A percentile compares a stretch with the other conserved stretches of the same genome.
phyloP scores from a whole-genome alignment of 2,113 vertebrate genomes.

The Ibidorhyncha struthersii region DNA sequence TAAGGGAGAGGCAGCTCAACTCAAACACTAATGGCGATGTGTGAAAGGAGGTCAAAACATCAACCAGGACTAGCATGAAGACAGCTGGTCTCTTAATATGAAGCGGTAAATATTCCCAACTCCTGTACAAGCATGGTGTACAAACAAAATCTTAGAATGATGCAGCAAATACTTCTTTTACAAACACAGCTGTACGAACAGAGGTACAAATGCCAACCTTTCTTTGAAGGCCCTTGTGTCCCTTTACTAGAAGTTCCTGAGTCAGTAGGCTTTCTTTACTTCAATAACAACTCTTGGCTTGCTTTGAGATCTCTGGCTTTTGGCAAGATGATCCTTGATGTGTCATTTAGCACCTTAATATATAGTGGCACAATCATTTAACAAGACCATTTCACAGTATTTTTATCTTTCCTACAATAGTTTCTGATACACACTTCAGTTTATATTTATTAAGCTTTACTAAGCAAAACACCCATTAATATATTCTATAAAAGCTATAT shows the following conservation, averaged over 20 bases:
- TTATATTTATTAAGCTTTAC: neutral
- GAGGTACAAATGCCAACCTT: neutral
- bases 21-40: neutral
- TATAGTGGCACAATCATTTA: neutral
- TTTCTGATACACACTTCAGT: neutral
- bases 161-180: neutral
- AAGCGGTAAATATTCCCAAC: neutral
- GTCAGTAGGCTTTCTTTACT: neutral
- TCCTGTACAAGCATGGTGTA: neutral
- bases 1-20: neutral
- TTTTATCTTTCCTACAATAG: neutral
- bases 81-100: neutral
- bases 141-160: neutral
- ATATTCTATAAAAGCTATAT: neutral
- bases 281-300: neutral
- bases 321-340: neutral
- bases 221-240: neutral
- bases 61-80: neutral
- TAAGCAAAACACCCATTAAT: neutral
- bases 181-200: neutral
- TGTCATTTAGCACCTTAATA: neutral
- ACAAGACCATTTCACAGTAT: accelerated
- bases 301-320: neutral
- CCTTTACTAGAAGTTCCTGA: neutral
- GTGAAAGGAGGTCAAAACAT: neutral